Evolutionary conservation across 2,113 vertebrate species (phyloP).

Genomic region (Felis chaus): DNA sequence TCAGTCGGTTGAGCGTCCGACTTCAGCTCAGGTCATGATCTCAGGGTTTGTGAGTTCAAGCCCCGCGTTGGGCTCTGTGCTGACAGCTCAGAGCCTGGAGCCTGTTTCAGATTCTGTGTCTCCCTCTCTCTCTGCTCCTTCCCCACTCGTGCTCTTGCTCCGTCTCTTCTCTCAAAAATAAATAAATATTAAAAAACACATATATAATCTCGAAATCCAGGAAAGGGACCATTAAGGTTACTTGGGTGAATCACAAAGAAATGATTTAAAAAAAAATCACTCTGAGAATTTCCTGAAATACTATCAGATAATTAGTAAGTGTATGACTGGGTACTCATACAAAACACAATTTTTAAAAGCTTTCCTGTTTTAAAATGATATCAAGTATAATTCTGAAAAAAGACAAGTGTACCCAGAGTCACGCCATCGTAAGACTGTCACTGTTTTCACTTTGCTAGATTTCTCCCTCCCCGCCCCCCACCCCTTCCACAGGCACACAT

Average conservation of each 20-base stretch:
- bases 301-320: background rate
- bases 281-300: background rate
- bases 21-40: too few species aligned
- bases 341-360: background rate
- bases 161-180: too few species aligned
- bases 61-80: too few species aligned
- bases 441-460: background rate
- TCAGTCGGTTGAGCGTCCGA: too few species aligned
- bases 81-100: too few species aligned
- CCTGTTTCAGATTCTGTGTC: too few species aligned
- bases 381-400: background rate
- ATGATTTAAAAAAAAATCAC: background rate
- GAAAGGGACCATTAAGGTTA: background rate
- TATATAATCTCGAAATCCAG: background rate
- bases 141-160: too few species aligned
- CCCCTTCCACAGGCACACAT: background rate
- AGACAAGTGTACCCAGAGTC: background rate
- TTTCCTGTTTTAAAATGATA: background rate
- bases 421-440: background rate
- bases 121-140: too few species aligned
- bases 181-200: too few species aligned
- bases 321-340: background rate
- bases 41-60: fast-evolving
- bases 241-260: background rate
- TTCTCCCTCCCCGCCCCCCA: background rate